Conservation (phyloP, 2,113 vertebrate species). For the Bufo gargarizans region DNA sequence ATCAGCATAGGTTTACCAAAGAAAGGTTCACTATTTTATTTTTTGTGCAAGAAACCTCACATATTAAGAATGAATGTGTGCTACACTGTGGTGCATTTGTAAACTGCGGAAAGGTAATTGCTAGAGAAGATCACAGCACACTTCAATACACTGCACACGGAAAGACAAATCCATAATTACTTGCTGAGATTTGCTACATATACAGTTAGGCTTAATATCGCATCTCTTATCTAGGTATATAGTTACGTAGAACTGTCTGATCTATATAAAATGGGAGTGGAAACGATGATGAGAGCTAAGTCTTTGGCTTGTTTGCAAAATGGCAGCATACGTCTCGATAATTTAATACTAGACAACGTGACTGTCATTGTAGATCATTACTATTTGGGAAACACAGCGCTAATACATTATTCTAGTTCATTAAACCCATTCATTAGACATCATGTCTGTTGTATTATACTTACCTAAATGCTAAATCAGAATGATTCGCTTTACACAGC, state of each 20-base stretch:
- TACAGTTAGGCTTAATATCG: neutral
- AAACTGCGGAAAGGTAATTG: neutral
- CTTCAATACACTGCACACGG: neutral
- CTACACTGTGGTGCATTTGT: neutral
- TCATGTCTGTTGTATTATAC: neutral
- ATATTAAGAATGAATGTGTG: too few relatives aligned
- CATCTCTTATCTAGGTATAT: neutral
- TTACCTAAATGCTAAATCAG: neutral
- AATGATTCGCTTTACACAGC: neutral
- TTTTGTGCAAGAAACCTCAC: too few relatives aligned
- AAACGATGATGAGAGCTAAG: neutral
- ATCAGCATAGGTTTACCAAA: too few relatives aligned
- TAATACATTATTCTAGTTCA: constrained; percentile 13
- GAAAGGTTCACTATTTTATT: too few relatives aligned
- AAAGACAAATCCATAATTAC: neutral
- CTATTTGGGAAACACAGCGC: neutral
- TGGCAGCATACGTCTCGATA: constrained; percentile 3
- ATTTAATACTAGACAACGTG: neutral
- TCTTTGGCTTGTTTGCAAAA: neutral
- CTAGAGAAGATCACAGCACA: neutral
- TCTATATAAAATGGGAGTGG: neutral
- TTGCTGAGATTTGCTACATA: neutral
- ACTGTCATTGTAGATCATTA: neutral
- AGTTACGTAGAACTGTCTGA: neutral
- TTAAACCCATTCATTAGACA: neutral